Evolutionary conservation across 2,797 vertebrate species (phyloP), one percentile per base, ranked within the genome.

Genomic region (Catostomus latipinnis): DNA sequence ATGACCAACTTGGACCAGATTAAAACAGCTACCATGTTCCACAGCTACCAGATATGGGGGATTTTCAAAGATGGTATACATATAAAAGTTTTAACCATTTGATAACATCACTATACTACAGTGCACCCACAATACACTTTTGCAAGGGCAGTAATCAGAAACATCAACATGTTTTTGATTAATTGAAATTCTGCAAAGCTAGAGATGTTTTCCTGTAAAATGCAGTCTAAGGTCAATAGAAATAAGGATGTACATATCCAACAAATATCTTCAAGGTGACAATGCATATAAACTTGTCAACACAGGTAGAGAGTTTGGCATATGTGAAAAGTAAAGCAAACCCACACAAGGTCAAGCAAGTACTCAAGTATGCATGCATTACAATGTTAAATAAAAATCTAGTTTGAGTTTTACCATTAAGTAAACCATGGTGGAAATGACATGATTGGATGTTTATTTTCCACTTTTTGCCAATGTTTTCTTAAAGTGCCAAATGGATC

Each of bases 191-290:
- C 7, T 56, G 57, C 54, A 54, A 78, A 60, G 16, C 67, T 57
- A 54, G 16, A 60, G 13, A 34, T 54, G 22, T 49, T 67, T 56
- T 68, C 56, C 43, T 53, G 54, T 71, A 10, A 78, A 63, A 78
- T 57, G 16, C 13, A 48, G 1, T 34, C 34, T 34, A 34, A 34
- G 16, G 61, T 76, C 46, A 71, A 71, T 53, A 70, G 9, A 34
- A 70, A 63, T 45, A 18, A 45, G 45, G 7, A 49, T 16, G 6
- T 34, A 16, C n/a, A 10, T 46, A 62, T 68, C 18, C 45, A 70
- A 8, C 53, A 72, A 6, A 34, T 43, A 6, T 76, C 54, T 50
- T 68, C 13, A 10, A 34, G 2, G 50, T 14, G 8, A 16, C 8
- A 58, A 22, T 13, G 14, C 57, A 60, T 34, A 34, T 34, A 4